phyloP scores from a whole-genome alignment of 2,888 invertebrate genomes.

The Euspilapteryx auroguttella region DNA sequence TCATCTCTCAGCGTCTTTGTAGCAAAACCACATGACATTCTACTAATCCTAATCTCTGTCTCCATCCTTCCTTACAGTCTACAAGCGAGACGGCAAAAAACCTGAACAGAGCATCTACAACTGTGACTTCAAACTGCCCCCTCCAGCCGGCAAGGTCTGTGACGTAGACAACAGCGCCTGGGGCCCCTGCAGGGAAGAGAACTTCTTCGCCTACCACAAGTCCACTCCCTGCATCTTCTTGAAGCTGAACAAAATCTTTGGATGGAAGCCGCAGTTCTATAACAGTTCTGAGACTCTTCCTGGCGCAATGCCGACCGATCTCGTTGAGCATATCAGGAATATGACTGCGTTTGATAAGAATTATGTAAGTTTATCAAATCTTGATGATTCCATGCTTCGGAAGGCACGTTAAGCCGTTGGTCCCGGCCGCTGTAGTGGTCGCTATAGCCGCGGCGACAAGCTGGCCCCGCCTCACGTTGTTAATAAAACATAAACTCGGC shows the following conservation, averaged over 20 bases:
- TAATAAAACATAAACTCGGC: too few species aligned
- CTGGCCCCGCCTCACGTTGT: too few species aligned
- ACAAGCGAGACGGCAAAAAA: slow-evolving; percentile 71
- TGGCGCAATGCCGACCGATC: slow-evolving; percentile 69
- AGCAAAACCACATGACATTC: too few species aligned
- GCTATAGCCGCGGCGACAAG: too few species aligned
- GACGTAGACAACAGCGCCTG: slow-evolving; percentile 82
- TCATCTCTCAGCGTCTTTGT: too few species aligned
- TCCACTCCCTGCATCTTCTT: slow-evolving; percentile 93
- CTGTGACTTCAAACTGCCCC: slow-evolving; percentile 73
- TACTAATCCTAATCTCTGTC: too few species aligned
- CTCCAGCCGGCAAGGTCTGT: slow-evolving; percentile 78
- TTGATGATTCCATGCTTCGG: too few species aligned
- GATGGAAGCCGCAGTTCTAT: slow-evolving; percentile 85
- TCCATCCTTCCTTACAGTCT: too few species aligned
- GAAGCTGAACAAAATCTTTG: slow-evolving; percentile 94
- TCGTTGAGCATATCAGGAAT: slow-evolving; percentile 69
- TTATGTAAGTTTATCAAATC: slow-evolving; percentile 30
- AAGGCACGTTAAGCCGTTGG: too few species aligned
- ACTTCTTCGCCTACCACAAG: slow-evolving; percentile 87
- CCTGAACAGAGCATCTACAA: slow-evolving; percentile 76
- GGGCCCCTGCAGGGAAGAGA: slow-evolving; percentile 79
- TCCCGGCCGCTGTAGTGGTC: too few species aligned
- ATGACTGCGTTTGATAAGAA: slow-evolving; percentile 48
- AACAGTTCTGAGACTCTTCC: slow-evolving; percentile 73